phyloP scores from a whole-genome alignment of 2,797 vertebrate species.

The Sebastes aleutianus region DNA sequence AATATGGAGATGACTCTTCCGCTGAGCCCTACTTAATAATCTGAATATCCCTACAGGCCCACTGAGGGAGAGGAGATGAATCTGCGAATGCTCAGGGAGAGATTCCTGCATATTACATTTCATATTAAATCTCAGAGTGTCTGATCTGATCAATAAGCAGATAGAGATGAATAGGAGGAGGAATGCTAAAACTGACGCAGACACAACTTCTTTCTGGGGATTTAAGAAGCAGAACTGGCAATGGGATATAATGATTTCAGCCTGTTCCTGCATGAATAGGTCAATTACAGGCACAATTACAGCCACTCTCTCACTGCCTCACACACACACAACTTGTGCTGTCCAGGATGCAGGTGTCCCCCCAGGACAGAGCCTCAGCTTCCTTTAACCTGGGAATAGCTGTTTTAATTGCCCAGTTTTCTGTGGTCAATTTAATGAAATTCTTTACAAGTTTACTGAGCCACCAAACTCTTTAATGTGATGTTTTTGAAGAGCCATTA shows the following conservation, averaged over 20 bases:
- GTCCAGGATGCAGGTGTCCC: constrained; percentile 57
- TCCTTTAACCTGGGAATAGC: constrained; percentile 48
- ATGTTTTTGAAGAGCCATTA: constrained; percentile 70
- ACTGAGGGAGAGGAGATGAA: constrained; percentile 84
- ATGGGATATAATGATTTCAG: constrained; percentile 73
- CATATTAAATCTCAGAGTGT: constrained; percentile 80
- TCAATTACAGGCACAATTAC: constrained; percentile 78
- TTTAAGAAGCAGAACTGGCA: constrained; percentile 52
- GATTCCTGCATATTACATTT: constrained; percentile 83
- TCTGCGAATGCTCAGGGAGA: constrained; percentile 77
- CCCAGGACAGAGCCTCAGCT: constrained; percentile 44
- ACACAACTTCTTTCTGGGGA: constrained; percentile 60
- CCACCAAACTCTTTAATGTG: constrained; percentile 67
- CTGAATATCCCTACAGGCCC: constrained; percentile 85
- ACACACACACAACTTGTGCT: constrained; percentile 19
- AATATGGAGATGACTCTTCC: constrained; percentile 83
- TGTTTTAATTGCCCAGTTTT: constrained; percentile 76
- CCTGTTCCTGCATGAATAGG: constrained; percentile 69
- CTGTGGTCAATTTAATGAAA: constrained; percentile 72
- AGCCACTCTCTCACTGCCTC: constrained; percentile 37
- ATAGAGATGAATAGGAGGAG: constrained; percentile 82
- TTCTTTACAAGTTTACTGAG: constrained; percentile 62
- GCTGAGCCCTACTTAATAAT: constrained; percentile 87
- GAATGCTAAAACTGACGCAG: constrained; percentile 58
- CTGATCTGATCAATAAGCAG: constrained; percentile 85